Conservation (phyloP, 2,797 vertebrate genomes). For the Gallinago solitaria region DNA sequence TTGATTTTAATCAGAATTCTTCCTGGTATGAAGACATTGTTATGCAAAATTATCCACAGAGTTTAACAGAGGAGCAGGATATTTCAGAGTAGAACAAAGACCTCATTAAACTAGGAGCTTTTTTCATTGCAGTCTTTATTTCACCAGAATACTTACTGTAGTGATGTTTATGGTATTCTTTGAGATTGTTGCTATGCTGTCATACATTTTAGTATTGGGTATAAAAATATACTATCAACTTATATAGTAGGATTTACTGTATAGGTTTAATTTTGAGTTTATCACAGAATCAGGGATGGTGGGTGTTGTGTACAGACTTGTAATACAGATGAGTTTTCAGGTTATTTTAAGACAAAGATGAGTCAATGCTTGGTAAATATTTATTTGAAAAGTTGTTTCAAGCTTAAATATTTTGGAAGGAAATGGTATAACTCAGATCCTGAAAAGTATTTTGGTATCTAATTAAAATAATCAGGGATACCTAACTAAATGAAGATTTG, state of each 20-base stretch:
- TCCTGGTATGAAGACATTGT: background rate
- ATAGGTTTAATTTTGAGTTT: background rate
- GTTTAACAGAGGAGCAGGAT: background rate
- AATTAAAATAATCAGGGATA: background rate
- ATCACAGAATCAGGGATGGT: background rate
- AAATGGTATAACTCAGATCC: background rate
- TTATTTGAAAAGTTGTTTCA: background rate
- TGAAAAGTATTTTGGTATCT: background rate
- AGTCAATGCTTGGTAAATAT: background rate
- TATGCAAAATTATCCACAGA: background rate
- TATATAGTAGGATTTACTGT: background rate
- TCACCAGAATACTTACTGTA: background rate
- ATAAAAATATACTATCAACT: background rate
- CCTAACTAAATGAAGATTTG: background rate
- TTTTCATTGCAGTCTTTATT: background rate
- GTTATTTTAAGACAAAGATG: background rate
- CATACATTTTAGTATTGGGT: background rate
- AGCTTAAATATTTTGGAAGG: background rate
- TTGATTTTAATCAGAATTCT: slow-evolving; percentile 4
- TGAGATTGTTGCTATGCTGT: background rate
- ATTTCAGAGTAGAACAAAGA: background rate
- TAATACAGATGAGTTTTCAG: background rate
- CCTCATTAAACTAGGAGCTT: background rate
- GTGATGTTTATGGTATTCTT: background rate
- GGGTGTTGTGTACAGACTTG: background rate